Evolutionary conservation across 2,888 invertebrate genomes (phyloP), one percentile per base, ranked within the genome.

Genomic region (Acanthococcus lagerstroemiae): DNA sequence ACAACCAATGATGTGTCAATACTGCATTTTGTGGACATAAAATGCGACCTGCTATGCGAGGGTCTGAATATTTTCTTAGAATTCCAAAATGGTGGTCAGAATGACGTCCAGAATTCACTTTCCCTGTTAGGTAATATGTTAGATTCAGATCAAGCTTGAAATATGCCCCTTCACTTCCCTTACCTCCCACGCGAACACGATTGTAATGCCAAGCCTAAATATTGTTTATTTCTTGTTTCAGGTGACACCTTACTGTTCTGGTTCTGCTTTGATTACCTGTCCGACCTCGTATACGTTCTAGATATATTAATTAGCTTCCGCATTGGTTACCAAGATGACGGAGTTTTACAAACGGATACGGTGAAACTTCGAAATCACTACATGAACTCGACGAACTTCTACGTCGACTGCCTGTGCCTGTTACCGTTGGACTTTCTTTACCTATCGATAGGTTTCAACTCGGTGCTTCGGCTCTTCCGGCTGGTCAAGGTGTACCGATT

Each of bases 281-380:
- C 95, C 72, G 97, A 97, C 80, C 87, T 95, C 78, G 84, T 96
- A 72, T 97, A 97, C 82, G 80, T 95, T 75, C 84, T 92, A 76
- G 97, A 97, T 80, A 95, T 97, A 75, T 83, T 91, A 76, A 94
- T 97, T 80, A 95, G 95, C 80, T 95, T 97, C 79, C 87, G 96
- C 71, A 96, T 95, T 71, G 96, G 95, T 65, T 97, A 95, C 78
- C 80, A 96, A 72, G 95, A 96, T 78, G 96, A 97, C 77, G 97
- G 97, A 67, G 96, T 97, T 68, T 82, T 97, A 69, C 96, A 97
- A 77, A 96, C 96, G 67, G 95, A 96, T 78, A 85, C 93, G 68
- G 84, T 85, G 17, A 95, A 95, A 78, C 82, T 97, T 71, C 84
- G 96, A 65, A 87, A 92, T 72, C 95, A 97, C 78, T 97, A 97